Evolutionary conservation across 2,797 vertebrate species (phyloP), one percentile per base, ranked within the genome.

Genomic region (Borostomias antarcticus): DNA sequence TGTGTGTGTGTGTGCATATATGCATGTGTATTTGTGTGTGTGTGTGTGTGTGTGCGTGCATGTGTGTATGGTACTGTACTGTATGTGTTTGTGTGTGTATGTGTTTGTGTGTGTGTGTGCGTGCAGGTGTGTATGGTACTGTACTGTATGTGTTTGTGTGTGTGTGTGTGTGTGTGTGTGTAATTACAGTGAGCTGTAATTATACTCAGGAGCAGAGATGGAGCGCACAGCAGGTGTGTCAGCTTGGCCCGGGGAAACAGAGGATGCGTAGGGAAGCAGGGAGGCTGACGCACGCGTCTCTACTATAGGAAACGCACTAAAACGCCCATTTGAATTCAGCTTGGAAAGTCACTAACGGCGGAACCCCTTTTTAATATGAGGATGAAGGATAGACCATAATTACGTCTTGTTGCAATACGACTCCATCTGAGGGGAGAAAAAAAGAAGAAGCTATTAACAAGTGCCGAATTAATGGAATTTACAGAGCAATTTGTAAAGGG

Each of bases 401-500:
- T 86, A 89, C 68, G 75, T 62, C 58, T 77, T 72, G 69, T 66
- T 80, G 73, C 58, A 61, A 78, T 83, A 80, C 78, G 68, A 84
- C 71, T 80, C 76, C 75, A 80, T 85, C 43, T 10, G 5, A n/a
- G 28, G 9, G 7, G 53, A 29, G 15, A 17, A 2, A 17, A 19
- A 84, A 69, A 56, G 85, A 79, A 79, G 82, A 80, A 82, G 83
- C 76, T 69, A 86, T 86, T 81, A 89, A 85, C 80, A 82, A 69
- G 76, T 84, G 75, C 28, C 73, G 74, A 85, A 89, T 88, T 82
- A 79, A 79, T 77, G 45, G 62, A 78, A 85, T 82, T 79, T 83
- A 86, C 86, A 81, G 81, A 83, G 78, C 78, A 84, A 88, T 80
- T 86, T 87, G 80, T 89, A 79, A 83, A 78, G 62, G 69, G 76